Evolutionary conservation across 2,113 vertebrate species (phyloP).

Genomic region (Siniperca chuatsi): DNA sequence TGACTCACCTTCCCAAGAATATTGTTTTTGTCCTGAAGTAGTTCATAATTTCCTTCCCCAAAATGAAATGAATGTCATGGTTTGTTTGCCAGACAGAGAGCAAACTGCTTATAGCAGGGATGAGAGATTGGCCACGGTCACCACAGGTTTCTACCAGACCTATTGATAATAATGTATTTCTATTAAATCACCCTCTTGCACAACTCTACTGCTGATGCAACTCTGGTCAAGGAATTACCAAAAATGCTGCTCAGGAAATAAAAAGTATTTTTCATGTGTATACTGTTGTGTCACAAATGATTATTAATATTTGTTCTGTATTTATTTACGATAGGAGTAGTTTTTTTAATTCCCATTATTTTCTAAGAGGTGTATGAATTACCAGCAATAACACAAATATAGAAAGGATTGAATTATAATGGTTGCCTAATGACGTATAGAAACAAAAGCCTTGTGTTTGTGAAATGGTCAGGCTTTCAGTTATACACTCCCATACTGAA

Average conservation of each 20-base stretch:
- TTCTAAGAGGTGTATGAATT: not conserved
- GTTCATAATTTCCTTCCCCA: slow-evolving; percentile 21
- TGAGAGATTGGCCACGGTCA: slow-evolving; percentile 27
- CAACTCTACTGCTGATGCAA: slow-evolving; percentile 12
- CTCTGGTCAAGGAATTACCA: slow-evolving; percentile 50
- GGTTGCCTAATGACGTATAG: not conserved
- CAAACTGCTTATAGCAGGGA: slow-evolving; percentile 39
- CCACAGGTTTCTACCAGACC: not conserved
- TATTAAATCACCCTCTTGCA: slow-evolving; percentile 2
- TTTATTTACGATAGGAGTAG: not conserved
- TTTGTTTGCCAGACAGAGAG: slow-evolving; percentile 38
- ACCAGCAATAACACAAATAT: not conserved
- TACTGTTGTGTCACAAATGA: slow-evolving; percentile 10
- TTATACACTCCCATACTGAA: not conserved
- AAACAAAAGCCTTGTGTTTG: not conserved
- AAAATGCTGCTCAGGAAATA: slow-evolving; percentile 29
- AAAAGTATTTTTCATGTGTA: slow-evolving; percentile 29
- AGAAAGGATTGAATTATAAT: not conserved
- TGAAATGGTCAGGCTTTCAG: not conserved
- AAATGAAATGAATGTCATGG: slow-evolving; percentile 44
- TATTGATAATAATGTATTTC: slow-evolving; percentile 27
- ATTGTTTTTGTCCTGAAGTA: slow-evolving; percentile 35
- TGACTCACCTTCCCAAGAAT: not conserved
- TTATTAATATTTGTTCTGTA: slow-evolving; percentile 3
- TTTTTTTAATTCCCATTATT: not conserved